phyloP scores from a whole-genome alignment of 2,113 vertebrate species.

The Aleadryas rufinucha region DNA sequence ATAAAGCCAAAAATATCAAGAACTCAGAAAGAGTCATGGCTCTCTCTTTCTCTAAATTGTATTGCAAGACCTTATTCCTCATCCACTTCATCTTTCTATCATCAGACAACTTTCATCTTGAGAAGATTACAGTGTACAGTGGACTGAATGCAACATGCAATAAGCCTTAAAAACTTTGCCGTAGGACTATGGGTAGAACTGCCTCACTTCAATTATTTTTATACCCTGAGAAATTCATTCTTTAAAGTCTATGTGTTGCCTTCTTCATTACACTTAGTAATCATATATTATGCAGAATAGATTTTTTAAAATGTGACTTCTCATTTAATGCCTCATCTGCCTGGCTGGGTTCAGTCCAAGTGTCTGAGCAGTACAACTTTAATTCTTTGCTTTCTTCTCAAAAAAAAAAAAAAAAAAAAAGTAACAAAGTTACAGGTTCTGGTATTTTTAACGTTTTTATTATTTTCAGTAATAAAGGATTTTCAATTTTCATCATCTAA shows the following conservation, averaged over 20 bases:
- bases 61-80: background rate
- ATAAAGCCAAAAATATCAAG: background rate
- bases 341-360: background rate
- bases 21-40: background rate
- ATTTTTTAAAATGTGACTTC: background rate
- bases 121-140: slow-evolving; percentile 6
- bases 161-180: background rate
- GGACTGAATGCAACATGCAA: background rate
- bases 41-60: background rate
- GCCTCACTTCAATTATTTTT: background rate
- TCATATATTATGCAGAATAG: background rate
- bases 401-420: background rate
- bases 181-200: background rate
- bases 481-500: background rate
- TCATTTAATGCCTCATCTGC: background rate
- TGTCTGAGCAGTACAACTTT: background rate
- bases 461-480: background rate
- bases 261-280: background rate
- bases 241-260: background rate
- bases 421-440: background rate
- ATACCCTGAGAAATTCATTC: background rate
- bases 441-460: background rate
- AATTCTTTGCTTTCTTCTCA: background rate
- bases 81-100: background rate
- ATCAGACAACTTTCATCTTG: slow-evolving; percentile 12